phyloP scores from a whole-genome alignment of 2,888 invertebrate species.

The Aspidiotus rigidus region DNA sequence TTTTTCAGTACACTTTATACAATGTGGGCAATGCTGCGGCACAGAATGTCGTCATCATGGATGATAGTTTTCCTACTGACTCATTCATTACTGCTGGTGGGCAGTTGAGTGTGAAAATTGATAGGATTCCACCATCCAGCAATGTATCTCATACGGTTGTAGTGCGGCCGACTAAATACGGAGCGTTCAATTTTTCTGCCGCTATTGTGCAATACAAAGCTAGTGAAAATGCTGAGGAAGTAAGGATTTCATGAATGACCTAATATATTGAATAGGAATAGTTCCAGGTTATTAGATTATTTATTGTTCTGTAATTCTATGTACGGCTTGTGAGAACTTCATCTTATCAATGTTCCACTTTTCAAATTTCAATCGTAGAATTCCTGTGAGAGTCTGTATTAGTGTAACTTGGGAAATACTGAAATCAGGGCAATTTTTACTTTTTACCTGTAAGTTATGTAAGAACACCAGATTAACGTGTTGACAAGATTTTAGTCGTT shows the following conservation, averaged over 20 bases:
- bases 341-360: too few species aligned
- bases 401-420: too few species aligned
- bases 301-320: too few species aligned
- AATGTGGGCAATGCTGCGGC: constrained; percentile 90
- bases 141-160: constrained; percentile 92
- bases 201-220: constrained; percentile 84
- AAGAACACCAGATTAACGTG: too few species aligned
- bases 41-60: constrained; percentile 75
- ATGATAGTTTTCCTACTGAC: constrained; percentile 84
- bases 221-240: constrained; percentile 59
- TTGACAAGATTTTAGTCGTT: too few species aligned
- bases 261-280: constrained; percentile 33
- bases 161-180: constrained; percentile 77
- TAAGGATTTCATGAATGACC: neutral
- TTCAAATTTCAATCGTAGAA: too few species aligned
- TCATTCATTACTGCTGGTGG: constrained; percentile 86
- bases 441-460: too few species aligned
- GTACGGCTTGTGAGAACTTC: too few species aligned
- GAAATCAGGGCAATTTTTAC: too few species aligned
- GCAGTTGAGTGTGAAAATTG: constrained; percentile 68
- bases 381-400: too few species aligned
- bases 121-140: constrained; percentile 81
- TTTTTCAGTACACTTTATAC: constrained; percentile 65
- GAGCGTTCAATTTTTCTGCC: constrained; percentile 94
- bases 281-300: neutral